phyloP scores from a whole-genome alignment of 2,888 invertebrate species.

The Campopleginae sp. region DNA sequence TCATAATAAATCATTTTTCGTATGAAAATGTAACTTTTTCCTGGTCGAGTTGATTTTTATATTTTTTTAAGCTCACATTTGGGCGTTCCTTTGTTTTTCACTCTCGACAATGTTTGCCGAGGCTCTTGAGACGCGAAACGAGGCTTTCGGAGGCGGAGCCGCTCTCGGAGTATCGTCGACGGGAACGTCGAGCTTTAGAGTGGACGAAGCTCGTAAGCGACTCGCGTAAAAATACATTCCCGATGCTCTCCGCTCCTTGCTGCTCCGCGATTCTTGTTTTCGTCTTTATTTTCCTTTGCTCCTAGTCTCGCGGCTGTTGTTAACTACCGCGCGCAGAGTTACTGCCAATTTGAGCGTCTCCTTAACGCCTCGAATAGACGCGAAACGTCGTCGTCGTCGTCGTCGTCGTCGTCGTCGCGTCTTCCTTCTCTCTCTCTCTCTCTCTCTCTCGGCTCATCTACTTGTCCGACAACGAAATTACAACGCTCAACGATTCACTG shows the following conservation, averaged over 20 bases:
- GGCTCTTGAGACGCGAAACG: constrained; percentile 40
- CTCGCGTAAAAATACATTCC: constrained; percentile 76
- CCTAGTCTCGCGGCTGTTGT: constrained; percentile 72
- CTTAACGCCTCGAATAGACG: constrained; percentile 81
- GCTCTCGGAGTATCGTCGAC: constrained; percentile 53
- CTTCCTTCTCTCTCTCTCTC: no score
- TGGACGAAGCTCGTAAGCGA: constrained; percentile 52
- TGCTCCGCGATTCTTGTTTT: constrained; percentile 52
- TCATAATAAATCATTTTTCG: constrained; percentile 35
- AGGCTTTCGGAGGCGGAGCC: constrained; percentile 43
- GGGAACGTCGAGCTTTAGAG: constrained; percentile 43
- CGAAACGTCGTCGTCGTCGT: constrained; percentile 34
- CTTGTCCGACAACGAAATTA: constrained; percentile 26
- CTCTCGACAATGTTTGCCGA: constrained; percentile 55
- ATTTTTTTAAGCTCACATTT: constrained; percentile 5
- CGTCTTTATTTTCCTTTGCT: constrained; percentile 71
- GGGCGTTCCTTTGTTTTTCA: neutral
- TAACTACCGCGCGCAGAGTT: constrained; percentile 77
- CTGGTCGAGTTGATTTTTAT: neutral
- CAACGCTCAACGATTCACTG: constrained; percentile 9
- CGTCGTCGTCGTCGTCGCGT: neutral
- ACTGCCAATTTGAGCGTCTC: constrained; percentile 81
- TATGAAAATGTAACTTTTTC: constrained; percentile 3
- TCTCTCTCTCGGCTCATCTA: no score
- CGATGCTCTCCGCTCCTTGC: constrained; percentile 45